A percentile compares a stretch with the other conserved stretches of the same genome.
Conservation (phyloP, 2,113 vertebrate genomes). For the Cathartes aura region DNA sequence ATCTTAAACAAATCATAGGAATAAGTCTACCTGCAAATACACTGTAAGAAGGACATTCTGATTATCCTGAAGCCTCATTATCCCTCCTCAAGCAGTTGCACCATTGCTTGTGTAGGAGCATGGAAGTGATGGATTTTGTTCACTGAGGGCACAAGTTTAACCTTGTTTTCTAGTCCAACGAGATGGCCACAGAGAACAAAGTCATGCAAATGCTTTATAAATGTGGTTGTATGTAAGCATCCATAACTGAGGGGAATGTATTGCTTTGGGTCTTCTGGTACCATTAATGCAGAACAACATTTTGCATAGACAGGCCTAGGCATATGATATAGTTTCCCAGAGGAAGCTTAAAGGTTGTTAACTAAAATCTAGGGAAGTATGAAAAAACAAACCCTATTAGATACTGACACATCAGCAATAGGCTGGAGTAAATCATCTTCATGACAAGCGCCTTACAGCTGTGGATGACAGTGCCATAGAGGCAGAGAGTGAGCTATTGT, state of each 20-base stretch:
- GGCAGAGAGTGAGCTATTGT: neutral
- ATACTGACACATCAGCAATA: neutral
- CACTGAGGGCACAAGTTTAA: neutral
- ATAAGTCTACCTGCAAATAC: neutral
- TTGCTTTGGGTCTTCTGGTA: neutral
- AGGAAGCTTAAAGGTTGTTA: slow-evolving; percentile 2
- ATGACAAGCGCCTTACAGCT: neutral
- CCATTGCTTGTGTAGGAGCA: neutral
- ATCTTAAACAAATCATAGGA: slow-evolving; percentile 4
- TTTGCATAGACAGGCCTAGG: neutral
- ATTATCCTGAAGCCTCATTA: neutral
- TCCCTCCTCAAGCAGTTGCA: neutral
- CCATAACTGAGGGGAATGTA: neutral
- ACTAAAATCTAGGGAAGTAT: neutral
- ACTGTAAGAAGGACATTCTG: neutral
- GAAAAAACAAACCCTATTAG: neutral
- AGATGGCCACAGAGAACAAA: neutral
- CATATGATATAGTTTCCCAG: neutral
- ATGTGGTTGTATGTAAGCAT: neutral
- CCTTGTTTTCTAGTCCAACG: neutral
- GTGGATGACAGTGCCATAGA: neutral
- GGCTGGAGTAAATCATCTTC: neutral
- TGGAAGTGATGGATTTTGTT: neutral
- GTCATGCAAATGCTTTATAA: neutral
- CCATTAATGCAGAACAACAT: neutral